Evolutionary conservation across 2,888 invertebrate species (phyloP).

Genomic region (Pemphredon lugubris): DNA sequence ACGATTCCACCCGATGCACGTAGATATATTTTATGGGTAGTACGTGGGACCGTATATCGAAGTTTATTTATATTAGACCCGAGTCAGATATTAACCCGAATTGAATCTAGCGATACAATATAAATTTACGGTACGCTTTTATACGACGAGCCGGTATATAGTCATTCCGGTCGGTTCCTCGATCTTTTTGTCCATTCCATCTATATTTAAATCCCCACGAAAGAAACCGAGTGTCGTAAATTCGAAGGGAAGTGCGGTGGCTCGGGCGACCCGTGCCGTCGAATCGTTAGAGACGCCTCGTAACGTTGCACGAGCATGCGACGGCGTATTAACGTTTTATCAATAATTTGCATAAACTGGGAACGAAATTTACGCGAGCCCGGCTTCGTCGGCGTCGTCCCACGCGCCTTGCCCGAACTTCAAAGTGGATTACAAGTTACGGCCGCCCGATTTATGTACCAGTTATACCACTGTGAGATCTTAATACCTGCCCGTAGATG

Average conservation of each 20-base stretch:
- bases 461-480: conserved; percentile 57
- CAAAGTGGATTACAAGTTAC: conserved; percentile 67
- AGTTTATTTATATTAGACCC: background rate
- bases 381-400: conserved; percentile 36
- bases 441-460: conserved; percentile 55
- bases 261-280: conserved; percentile 17
- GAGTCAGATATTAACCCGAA: conserved; percentile 12
- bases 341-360: conserved; percentile 67
- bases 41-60: background rate
- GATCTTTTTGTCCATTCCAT: background rate
- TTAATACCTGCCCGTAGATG: conserved; percentile 45
- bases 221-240: conserved; percentile 42
- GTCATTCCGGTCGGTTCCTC: conserved; percentile 13
- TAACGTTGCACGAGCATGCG: conserved; percentile 47
- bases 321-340: conserved; percentile 60
- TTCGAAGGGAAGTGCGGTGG: conserved; percentile 39
- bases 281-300: conserved; percentile 33
- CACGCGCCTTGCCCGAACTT: conserved; percentile 47
- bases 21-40: conserved; percentile 2
- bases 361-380: conserved; percentile 57
- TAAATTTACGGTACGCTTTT: too few species aligned
- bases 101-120: background rate
- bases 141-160: too few species aligned
- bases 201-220: too few species aligned
- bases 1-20: background rate